Conservation (phyloP, 2,113 vertebrate genomes). For the Pangasianodon gigas region DNA sequence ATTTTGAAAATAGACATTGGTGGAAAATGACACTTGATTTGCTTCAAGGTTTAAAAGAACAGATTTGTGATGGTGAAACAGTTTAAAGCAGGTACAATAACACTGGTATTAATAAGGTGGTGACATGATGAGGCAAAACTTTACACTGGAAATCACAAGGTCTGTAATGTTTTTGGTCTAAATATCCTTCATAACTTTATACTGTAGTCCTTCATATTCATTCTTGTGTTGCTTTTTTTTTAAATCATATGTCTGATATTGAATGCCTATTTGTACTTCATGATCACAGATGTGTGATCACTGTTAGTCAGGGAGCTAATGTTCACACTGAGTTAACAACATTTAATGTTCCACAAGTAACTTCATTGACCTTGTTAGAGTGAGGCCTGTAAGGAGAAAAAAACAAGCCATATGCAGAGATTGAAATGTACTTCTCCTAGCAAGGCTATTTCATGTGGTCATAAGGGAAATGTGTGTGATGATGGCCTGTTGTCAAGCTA, state of each 20-base stretch:
- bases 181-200: background rate
- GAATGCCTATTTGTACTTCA: background rate
- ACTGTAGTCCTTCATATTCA: background rate
- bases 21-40: background rate
- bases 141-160: background rate
- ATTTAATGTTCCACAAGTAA: slow-evolving; percentile 28
- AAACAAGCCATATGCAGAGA: slow-evolving; percentile 56
- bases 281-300: background rate
- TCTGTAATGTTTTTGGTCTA: background rate
- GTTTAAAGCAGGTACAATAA: background rate
- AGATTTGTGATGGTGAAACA: background rate
- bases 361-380: slow-evolving; percentile 58
- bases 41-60: background rate
- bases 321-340: slow-evolving; percentile 22
- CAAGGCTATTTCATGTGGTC: slow-evolving; percentile 68
- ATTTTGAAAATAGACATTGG: background rate
- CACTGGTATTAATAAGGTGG: background rate
- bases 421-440: slow-evolving; percentile 65
- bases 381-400: slow-evolving; percentile 42
- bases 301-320: slow-evolving; percentile 1
- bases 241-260: background rate
- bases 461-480: slow-evolving; percentile 68
- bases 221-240: background rate
- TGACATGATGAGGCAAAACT: background rate
- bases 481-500: slow-evolving; percentile 62